Evolutionary conservation across 1,140 invertebrate genomes (phyloP).

Genomic region (Lepidurus couesii): DNA sequence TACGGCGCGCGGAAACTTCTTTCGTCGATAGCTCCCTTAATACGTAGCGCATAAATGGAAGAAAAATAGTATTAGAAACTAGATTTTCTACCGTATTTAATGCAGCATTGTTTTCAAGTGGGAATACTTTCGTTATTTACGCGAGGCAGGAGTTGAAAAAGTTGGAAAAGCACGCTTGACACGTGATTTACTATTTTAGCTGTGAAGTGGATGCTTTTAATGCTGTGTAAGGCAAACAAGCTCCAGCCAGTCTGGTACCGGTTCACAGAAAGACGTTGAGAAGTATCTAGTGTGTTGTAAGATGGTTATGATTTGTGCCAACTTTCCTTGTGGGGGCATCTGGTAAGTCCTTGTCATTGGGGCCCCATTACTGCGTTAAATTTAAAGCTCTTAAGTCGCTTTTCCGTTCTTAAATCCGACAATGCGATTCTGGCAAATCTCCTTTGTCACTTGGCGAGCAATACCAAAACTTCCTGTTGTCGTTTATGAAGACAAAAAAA

Average conservation of each 20-base stretch:
- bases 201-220: too few relatives aligned
- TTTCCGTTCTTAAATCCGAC: not conserved
- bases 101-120: not conserved
- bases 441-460: not conserved
- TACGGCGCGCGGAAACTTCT: conserved; percentile 3
- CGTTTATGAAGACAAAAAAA: too few relatives aligned
- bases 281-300: too few relatives aligned
- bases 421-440: conserved; percentile 19
- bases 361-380: not conserved
- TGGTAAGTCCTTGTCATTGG: conserved; percentile 1
- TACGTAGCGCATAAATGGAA: not conserved
- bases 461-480: not conserved
- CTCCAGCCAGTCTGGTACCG: not conserved
- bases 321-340: not conserved
- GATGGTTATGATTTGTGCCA: not conserved
- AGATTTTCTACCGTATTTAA: not conserved
- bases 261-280: not conserved
- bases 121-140: too few relatives aligned
- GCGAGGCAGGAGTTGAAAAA: not conserved
- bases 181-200: not conserved
- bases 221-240: not conserved
- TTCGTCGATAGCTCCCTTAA: not conserved
- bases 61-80: not conserved
- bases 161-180: not conserved
- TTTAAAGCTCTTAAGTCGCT: not conserved